Percentiles rank a stretch among this genome's conserved stretches.
Evolutionary conservation across 2,888 invertebrate species (phyloP).

Genomic region (Drosophila phalerata): DNA sequence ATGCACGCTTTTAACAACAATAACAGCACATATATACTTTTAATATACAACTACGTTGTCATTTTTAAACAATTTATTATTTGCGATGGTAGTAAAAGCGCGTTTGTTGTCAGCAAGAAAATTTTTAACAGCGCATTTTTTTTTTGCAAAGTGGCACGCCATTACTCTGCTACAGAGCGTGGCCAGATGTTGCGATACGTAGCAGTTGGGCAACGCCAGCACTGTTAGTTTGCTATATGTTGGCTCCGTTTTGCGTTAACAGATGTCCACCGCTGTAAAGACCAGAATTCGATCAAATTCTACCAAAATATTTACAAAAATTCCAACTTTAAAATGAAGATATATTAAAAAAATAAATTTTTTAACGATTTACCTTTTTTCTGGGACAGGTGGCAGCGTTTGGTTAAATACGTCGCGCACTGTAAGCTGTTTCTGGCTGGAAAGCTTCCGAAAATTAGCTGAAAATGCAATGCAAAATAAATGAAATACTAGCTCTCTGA

Average conservation of each 20-base stretch:
- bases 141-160: conserved; percentile 76
- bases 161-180: conserved; percentile 58
- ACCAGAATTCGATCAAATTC: too few relatives aligned
- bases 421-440: too few relatives aligned
- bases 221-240: conserved; percentile 5
- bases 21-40: conserved; percentile 23
- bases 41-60: conserved; percentile 37
- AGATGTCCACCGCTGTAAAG: neutral
- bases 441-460: too few relatives aligned
- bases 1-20: conserved; percentile 8
- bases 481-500: too few relatives aligned
- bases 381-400: too few relatives aligned
- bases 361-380: neutral
- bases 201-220: conserved; percentile 15
- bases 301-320: neutral
- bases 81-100: conserved; percentile 26
- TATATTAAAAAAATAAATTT: neutral
- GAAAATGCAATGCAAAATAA: too few relatives aligned
- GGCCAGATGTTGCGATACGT: conserved; percentile 32
- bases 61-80: conserved; percentile 44
- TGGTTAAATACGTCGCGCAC: too few relatives aligned
- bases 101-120: conserved; percentile 61
- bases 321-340: neutral
- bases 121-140: conserved; percentile 62
- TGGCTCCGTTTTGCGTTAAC: conserved; percentile 1